Evolutionary conservation across 2,113 vertebrate species (phyloP).

Genomic region (Ivindomyrus marchei): DNA sequence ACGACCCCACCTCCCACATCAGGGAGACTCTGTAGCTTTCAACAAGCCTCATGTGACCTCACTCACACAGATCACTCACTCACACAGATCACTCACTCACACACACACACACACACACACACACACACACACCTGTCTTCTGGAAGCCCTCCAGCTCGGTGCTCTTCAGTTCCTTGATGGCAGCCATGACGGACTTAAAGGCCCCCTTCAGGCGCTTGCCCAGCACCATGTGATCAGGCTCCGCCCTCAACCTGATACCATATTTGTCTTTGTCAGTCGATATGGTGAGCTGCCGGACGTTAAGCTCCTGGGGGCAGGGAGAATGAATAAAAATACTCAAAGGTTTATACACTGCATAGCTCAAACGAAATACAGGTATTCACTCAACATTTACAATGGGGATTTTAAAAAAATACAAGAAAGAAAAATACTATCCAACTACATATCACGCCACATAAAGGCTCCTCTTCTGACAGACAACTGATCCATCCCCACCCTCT

Average conservation of each 20-base stretch:
- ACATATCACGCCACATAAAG: background rate
- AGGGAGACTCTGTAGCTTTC: background rate
- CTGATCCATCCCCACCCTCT: background rate
- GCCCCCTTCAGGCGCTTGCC: conserved; percentile 89
- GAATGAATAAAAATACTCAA: background rate
- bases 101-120: background rate
- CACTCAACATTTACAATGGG: background rate
- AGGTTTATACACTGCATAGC: background rate
- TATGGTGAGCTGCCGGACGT: conserved; percentile 81
- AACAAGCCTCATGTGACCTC: background rate
- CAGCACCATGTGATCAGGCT: conserved; percentile 94
- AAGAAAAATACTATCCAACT: background rate
- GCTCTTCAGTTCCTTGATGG: conserved; percentile 81
- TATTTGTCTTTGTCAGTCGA: conserved; percentile 87
- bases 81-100: no score
- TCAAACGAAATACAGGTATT: background rate
- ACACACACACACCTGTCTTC: conserved; percentile 64
- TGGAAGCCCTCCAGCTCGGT: conserved; percentile 85
- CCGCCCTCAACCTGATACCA: conserved; percentile 79
- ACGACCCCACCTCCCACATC: background rate
- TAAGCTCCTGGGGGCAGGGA: conserved; percentile 70
- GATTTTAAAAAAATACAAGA: background rate
- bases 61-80: background rate
- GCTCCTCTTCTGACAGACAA: background rate
- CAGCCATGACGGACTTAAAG: conserved; percentile 75